A percentile compares a stretch with the other conserved stretches of the same genome.
Evolutionary conservation across 2,888 invertebrate genomes (phyloP).

Genomic region (Limnephilus lunatus): DNA sequence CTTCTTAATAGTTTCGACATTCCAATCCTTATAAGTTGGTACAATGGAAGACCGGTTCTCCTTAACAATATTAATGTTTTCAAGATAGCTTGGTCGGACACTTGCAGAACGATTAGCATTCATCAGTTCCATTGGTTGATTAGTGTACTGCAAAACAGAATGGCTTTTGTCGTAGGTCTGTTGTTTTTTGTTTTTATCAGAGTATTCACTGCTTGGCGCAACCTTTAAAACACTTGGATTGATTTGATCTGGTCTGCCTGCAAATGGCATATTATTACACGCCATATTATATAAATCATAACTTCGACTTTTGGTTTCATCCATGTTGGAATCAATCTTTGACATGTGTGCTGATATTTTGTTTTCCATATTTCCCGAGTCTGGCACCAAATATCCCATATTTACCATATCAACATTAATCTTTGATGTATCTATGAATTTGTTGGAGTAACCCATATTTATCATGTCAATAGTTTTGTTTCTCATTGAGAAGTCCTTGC

Average conservation of each 20-base stretch:
- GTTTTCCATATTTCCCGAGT: constrained; percentile 65
- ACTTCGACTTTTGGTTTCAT: constrained; percentile 66
- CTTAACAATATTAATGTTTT: constrained; percentile 29
- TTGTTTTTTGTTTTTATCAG: constrained; percentile 52
- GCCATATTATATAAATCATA: constrained; percentile 63
- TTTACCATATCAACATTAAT: constrained; percentile 74
- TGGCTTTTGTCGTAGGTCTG: constrained; percentile 50
- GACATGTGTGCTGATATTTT: constrained; percentile 41
- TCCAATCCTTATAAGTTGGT: constrained; percentile 59
- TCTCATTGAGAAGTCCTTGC: constrained; percentile 47
- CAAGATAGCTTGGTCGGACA: constrained; percentile 31
- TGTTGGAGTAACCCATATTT: constrained; percentile 70
- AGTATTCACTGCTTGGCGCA: constrained; percentile 32
- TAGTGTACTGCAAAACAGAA: constrained; percentile 52
- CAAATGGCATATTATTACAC: constrained; percentile 66
- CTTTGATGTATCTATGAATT: constrained; percentile 65
- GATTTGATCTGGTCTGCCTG: constrained; percentile 61
- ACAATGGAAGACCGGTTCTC: background rate
- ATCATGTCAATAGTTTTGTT: constrained; percentile 69
- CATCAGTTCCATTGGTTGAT: constrained; percentile 47
- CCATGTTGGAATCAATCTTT: constrained; percentile 62
- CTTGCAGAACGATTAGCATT: background rate
- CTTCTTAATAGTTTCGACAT: constrained; percentile 53
- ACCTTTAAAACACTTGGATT: constrained; percentile 44
- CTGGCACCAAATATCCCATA: constrained; percentile 75